These are phyloP conservation scores for Threskiornis aethiopicus DNA, from an alignment of 2,797 vertebrate species.

Conservation along the genomic window DNA sequence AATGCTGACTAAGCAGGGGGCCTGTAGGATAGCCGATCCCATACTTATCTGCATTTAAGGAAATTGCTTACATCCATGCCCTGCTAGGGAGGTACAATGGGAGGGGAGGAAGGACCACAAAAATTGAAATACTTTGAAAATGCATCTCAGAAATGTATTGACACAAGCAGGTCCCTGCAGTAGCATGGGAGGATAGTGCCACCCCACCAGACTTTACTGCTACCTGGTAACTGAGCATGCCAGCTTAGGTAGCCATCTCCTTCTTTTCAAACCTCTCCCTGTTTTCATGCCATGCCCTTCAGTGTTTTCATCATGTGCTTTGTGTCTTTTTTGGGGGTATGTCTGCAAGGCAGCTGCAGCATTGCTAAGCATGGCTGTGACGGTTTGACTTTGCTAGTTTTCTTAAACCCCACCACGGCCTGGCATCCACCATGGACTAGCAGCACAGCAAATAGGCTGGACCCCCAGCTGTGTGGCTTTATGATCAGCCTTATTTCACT, in stretches of 20 bases:
- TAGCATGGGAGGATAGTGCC: background rate
- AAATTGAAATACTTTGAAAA: background rate
- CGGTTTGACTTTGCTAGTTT: background rate
- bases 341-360: background rate
- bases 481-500: background rate
- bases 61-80: background rate
- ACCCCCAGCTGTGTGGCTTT: background rate
- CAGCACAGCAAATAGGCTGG: background rate
- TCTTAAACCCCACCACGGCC: background rate
- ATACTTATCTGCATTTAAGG: background rate
- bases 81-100: background rate
- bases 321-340: background rate
- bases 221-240: background rate
- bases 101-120: background rate
- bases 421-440: background rate
- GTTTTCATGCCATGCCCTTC: background rate
- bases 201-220: background rate
- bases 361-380: background rate
- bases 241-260: background rate
- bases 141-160: background rate
- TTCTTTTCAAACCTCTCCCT: background rate
- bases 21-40: background rate
- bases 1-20: background rate
- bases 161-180: background rate
- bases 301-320: background rate